Percentiles rank a stretch among this genome's conserved stretches.
phyloP scores from a whole-genome alignment of 2,113 vertebrate genomes.

The Ctenodactylus gundi region DNA sequence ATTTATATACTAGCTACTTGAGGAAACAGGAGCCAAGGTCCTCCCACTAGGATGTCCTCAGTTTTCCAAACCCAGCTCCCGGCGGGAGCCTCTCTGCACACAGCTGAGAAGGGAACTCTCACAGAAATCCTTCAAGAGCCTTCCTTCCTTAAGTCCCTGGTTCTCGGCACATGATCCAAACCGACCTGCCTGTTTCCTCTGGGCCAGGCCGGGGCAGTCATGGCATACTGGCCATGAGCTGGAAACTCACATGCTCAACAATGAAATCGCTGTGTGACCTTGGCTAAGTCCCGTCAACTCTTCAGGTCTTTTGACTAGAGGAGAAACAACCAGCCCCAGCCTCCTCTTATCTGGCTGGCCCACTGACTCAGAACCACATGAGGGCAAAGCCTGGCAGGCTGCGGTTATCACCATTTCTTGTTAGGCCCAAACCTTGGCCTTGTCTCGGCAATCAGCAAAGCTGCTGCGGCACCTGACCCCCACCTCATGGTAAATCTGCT shows the following conservation, averaged over 20 bases:
- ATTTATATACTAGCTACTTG: neutral
- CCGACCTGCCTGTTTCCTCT: neutral
- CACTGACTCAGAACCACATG: conserved; percentile 36
- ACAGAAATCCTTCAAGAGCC: neutral
- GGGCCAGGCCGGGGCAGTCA: neutral
- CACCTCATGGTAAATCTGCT: neutral
- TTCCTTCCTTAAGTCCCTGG: neutral
- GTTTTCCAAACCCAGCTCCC: neutral
- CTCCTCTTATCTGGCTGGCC: conserved; percentile 4
- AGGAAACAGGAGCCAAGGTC: neutral
- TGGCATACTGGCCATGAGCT: conserved; percentile 29
- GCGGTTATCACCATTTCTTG: neutral
- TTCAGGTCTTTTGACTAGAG: conserved; percentile 28
- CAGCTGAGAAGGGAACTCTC: neutral
- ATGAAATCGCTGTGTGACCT: conserved; percentile 63
- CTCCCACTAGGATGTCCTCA: neutral
- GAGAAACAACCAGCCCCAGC: neutral
- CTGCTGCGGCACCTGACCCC: neutral
- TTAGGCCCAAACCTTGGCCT: conserved; percentile 23
- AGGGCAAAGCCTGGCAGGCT: neutral
- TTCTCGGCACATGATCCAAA: neutral
- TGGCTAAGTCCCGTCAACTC: conserved; percentile 61
- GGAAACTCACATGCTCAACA: conserved; percentile 36
- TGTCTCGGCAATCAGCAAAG: conserved; percentile 32
- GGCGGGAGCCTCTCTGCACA: neutral